Percentiles rank a stretch among this genome's conserved stretches.
Evolutionary conservation across 1,140 invertebrate species (phyloP).

Genomic region (Trypoxylus dichotomus): DNA sequence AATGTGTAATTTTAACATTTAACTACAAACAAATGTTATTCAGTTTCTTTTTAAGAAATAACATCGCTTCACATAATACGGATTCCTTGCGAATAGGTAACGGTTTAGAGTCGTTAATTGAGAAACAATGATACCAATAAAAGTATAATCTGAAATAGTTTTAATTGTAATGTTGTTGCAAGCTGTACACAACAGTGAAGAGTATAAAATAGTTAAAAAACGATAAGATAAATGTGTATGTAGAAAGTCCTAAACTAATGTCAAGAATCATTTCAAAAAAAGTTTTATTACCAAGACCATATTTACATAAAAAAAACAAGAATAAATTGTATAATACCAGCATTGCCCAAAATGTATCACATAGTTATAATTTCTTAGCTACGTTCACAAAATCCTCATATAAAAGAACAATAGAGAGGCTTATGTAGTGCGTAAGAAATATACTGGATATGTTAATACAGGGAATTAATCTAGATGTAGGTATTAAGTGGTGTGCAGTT

Average conservation of each 20-base stretch:
- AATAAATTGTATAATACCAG: conserved; percentile 44
- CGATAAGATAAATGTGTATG: conserved; percentile 16
- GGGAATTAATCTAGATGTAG: no score
- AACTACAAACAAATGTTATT: no score
- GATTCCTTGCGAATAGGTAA: no score
- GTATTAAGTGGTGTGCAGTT: no score
- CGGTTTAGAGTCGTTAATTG: no score
- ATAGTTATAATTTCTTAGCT: conserved; percentile 30
- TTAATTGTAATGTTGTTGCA: conserved; percentile 32
- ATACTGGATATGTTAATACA: background rate
- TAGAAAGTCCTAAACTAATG: conserved; percentile 28
- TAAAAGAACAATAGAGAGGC: conserved; percentile 34
- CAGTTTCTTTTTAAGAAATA: no score
- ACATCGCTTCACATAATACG: no score
- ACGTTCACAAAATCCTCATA: conserved; percentile 25
- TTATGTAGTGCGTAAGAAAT: background rate
- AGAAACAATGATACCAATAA: background rate
- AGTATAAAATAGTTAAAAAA: conserved; percentile 33
- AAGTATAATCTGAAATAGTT: background rate
- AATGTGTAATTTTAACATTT: no score
- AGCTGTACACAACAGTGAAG: conserved; percentile 39
- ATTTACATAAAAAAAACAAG: conserved; percentile 31
- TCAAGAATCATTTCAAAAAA: conserved; percentile 21
- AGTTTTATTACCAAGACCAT: conserved; percentile 33
- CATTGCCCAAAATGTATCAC: conserved; percentile 48